phyloP scores from a whole-genome alignment of 2,113 vertebrate genomes.

The Tragelaphus strepsiceros region DNA sequence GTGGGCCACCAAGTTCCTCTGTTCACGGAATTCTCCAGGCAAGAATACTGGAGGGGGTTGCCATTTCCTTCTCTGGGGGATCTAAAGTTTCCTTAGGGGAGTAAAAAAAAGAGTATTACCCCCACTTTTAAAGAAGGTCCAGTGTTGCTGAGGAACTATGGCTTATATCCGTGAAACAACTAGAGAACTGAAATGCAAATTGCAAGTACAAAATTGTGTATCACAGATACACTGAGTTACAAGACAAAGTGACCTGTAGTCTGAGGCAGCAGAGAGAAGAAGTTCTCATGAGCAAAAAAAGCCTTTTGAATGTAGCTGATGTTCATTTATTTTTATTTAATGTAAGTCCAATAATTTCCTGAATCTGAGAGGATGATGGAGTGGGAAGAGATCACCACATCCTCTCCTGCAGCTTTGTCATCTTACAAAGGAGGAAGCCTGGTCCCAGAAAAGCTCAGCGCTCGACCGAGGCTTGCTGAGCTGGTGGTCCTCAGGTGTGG shows the following conservation, averaged over 20 bases:
- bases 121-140: not conserved
- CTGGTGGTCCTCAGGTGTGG: not conserved
- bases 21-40: not conserved
- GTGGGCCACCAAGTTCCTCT: not conserved
- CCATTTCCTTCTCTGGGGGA: not conserved
- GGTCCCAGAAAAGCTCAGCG: not conserved
- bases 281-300: not conserved
- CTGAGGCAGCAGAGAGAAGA: not conserved
- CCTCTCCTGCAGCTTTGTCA: not conserved
- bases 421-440: not conserved
- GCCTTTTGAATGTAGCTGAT: not conserved
- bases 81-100: not conserved
- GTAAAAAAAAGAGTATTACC: not conserved
- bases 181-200: not conserved
- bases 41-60: not conserved
- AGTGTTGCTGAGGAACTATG: not conserved
- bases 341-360: not conserved
- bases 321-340: not conserved
- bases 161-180: not conserved
- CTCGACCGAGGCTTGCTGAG: not conserved
- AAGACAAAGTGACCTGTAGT: accelerated
- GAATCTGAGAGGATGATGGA: not conserved
- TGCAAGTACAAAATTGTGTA: not conserved
- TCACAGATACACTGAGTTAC: not conserved
- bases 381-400: not conserved